Evolutionary conservation across 2,888 invertebrate genomes (phyloP), one percentile per base, ranked within the genome.

Genomic region (Brassicogethes aeneus): DNA sequence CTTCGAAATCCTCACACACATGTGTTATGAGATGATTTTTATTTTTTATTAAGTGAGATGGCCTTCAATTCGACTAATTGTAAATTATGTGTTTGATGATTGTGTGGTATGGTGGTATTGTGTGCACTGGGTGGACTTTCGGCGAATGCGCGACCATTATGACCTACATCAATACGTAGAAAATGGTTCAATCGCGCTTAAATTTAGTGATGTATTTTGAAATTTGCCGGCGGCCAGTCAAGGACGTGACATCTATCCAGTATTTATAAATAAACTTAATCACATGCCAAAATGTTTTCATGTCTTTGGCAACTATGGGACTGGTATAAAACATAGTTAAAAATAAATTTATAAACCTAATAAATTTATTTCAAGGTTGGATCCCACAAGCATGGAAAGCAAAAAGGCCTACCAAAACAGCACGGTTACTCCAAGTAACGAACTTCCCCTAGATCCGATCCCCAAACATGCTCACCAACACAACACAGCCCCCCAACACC

Each of bases 221-320:
- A 46, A 45, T 48, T 47, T 43, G 15, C 23, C 23, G 23, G 23
- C 23, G 23, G 33, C 42, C 37, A 40, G 38, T 40, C 33, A 34
- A 47, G 44, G 42, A 41, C 43, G 43, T 42, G 40, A 43, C 44
- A 43, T 42, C 30, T 32, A 44, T 46, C 16, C 38, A 42, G 15
- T 42, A 42, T 36, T 38, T 41, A 41, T 36, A 39, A 47, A 40
- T 41, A 46, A 45, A 39, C 16, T 37, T 37, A 42, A 40, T 59
- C 66, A 55, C 41, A 37, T 32, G 35, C 14, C 34, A 48, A 47
- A 57, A 77, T 77, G 77, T 76, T 77, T 60, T 72, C 75, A 55
- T 79, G 79, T 64, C 70, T 79, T 56, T 78, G 77, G 73, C 75
- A 76, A 59, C 67, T 77, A 47, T 75, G 76, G 71, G 76, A 76